phyloP scores from a whole-genome alignment of 2,888 invertebrate species.

The Tipula helvola region DNA sequence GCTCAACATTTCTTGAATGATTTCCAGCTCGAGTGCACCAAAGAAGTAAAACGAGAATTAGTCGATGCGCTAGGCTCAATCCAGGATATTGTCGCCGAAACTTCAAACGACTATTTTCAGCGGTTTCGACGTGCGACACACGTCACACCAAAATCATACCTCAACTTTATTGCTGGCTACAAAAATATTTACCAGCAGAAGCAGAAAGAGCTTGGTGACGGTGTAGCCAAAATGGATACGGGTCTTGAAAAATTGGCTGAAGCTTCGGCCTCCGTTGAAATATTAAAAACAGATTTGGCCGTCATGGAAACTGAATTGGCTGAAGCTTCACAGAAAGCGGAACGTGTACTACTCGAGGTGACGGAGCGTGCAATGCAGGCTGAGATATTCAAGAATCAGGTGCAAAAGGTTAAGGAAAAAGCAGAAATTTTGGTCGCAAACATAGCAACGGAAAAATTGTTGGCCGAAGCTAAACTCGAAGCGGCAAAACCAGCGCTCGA shows the following conservation, averaged over 20 bases:
- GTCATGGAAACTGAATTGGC: conserved; percentile 91
- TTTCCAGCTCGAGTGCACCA: conserved; percentile 79
- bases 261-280: conserved; percentile 86
- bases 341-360: conserved; percentile 75
- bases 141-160: conserved; percentile 93
- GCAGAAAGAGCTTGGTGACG: conserved; percentile 76
- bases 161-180: conserved; percentile 90
- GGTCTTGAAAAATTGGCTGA: conserved; percentile 91
- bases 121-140: conserved; percentile 87
- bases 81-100: conserved; percentile 81
- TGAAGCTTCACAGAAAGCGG: conserved; percentile 85
- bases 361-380: conserved; percentile 91
- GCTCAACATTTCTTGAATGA: conserved; percentile 83
- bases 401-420: conserved; percentile 90
- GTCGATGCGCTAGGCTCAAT: conserved; percentile 86
- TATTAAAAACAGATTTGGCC: conserved; percentile 81
- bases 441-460: conserved; percentile 79
- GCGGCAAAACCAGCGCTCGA: conserved; percentile 92
- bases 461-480: conserved; percentile 86
- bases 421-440: conserved; percentile 78
- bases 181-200: conserved; percentile 87
- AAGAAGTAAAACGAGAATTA: conserved; percentile 69
- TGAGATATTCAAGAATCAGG: conserved; percentile 89
- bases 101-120: conserved; percentile 78
- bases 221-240: conserved; percentile 88